Conservation (phyloP, 1,140 invertebrate species). For the Charaxes varanes region DNA sequence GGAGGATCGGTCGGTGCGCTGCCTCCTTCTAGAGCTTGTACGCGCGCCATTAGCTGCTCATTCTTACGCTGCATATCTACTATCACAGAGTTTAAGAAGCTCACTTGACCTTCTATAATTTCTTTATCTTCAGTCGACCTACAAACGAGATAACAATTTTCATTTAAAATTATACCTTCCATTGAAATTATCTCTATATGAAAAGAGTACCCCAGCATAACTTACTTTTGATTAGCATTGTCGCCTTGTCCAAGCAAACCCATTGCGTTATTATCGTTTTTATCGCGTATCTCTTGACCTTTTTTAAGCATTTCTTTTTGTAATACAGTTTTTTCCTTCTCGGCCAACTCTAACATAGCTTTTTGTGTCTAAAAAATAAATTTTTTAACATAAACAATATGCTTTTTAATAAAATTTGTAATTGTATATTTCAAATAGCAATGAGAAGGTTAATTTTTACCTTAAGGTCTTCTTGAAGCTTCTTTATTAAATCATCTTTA, state of each 20-base stretch:
- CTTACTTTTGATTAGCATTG: slow-evolving; percentile 40
- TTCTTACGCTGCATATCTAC: slow-evolving; percentile 96
- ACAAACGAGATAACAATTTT: slow-evolving; percentile 20
- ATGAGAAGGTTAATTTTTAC: too few relatives aligned
- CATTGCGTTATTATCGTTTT: slow-evolving; percentile 54
- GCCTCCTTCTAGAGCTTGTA: slow-evolving; percentile 86
- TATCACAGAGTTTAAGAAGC: slow-evolving; percentile 96
- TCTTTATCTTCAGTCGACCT: slow-evolving; percentile 79
- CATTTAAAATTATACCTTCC: background rate
- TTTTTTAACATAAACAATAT: too few relatives aligned
- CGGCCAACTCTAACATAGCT: slow-evolving; percentile 49
- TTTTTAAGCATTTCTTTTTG: slow-evolving; percentile 47
- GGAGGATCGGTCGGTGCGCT: slow-evolving; percentile 77
- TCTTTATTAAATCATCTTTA: slow-evolving; percentile 42
- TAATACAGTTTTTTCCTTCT: slow-evolving; percentile 51
- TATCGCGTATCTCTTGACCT: slow-evolving; percentile 41
- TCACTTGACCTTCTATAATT: slow-evolving; percentile 83
- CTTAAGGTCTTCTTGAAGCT: slow-evolving; percentile 61
- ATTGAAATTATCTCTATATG: too few relatives aligned
- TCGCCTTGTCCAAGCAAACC: slow-evolving; percentile 52
- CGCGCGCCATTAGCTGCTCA: slow-evolving; percentile 84
- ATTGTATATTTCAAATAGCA: too few relatives aligned
- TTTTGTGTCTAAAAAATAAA: slow-evolving; percentile 52
- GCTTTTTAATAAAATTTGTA: too few relatives aligned
- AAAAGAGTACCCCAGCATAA: too few relatives aligned